phyloP scores from a whole-genome alignment of 2,888 invertebrate genomes.

The Cordilura impudica region DNA sequence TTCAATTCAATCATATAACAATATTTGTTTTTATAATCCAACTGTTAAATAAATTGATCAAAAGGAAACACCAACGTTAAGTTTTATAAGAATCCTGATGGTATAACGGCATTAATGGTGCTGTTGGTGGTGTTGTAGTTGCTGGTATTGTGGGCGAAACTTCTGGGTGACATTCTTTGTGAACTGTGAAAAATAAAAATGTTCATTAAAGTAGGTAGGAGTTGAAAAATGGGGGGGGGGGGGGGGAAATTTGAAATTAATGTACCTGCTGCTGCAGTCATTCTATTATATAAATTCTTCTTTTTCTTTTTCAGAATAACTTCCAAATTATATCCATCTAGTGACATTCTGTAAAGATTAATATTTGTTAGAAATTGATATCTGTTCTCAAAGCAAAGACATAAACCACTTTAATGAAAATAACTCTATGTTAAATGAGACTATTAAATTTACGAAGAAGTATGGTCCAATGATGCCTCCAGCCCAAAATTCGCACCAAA shows the following conservation, averaged over 20 bases:
- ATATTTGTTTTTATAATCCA: slow-evolving; percentile 41
- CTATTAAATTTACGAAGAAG: no score
- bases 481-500: no score
- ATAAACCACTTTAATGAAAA: no score
- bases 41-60: slow-evolving; percentile 31
- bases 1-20: slow-evolving; percentile 54
- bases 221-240: not conserved
- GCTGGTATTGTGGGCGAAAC: slow-evolving; percentile 39
- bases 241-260: not conserved
- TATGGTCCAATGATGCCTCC: no score
- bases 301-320: slow-evolving; percentile 76
- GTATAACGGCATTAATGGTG: slow-evolving; percentile 57
- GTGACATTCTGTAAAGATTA: slow-evolving; percentile 67
- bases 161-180: slow-evolving; percentile 68
- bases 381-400: not conserved
- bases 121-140: slow-evolving; percentile 20
- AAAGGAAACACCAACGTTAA: slow-evolving; percentile 58
- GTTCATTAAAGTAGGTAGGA: not conserved
- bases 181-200: slow-evolving; percentile 63
- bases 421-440: no score
- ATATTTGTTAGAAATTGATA: not conserved
- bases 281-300: slow-evolving; percentile 75
- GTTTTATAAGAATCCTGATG: slow-evolving; percentile 56
- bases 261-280: slow-evolving; percentile 75
- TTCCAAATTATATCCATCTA: slow-evolving; percentile 76